Conservation (phyloP, 2,888 invertebrate genomes). For the Troilus luridus region DNA sequence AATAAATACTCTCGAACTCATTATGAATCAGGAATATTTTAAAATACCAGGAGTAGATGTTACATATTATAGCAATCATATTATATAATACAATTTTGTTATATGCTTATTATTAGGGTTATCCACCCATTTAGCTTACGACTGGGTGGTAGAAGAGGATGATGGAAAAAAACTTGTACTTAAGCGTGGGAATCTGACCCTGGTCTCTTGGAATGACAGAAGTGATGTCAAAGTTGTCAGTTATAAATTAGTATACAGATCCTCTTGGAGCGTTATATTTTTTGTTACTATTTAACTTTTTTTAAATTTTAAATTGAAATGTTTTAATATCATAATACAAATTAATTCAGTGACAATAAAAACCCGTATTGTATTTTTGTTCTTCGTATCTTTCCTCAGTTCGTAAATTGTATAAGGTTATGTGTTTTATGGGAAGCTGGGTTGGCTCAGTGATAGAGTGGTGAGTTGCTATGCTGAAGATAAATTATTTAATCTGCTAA, state of each 20-base stretch:
- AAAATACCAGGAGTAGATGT: background rate
- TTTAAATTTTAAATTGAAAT: background rate
- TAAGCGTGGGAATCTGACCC: slow-evolving; percentile 30
- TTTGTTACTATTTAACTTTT: background rate
- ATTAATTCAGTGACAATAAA: no score
- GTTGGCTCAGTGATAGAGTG: no score
- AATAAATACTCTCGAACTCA: background rate
- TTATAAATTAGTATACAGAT: background rate
- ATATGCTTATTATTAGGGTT: background rate
- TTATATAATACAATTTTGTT: background rate
- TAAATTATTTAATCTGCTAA: no score
- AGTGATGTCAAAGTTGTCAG: slow-evolving; percentile 23
- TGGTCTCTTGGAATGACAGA: background rate
- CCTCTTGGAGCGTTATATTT: background rate
- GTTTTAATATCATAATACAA: background rate
- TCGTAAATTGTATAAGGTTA: no score
- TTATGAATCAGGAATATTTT: background rate
- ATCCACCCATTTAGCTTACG: background rate
- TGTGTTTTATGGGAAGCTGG: no score
- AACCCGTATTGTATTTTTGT: no score
- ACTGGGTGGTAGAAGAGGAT: background rate
- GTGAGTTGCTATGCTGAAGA: no score
- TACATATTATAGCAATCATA: background rate
- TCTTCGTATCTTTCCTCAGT: no score
- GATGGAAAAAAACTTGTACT: slow-evolving; percentile 8